Evolutionary conservation across 2,797 vertebrate genomes (phyloP), one percentile per base, ranked within the genome.

Genomic region (Thamnophis elegans): DNA sequence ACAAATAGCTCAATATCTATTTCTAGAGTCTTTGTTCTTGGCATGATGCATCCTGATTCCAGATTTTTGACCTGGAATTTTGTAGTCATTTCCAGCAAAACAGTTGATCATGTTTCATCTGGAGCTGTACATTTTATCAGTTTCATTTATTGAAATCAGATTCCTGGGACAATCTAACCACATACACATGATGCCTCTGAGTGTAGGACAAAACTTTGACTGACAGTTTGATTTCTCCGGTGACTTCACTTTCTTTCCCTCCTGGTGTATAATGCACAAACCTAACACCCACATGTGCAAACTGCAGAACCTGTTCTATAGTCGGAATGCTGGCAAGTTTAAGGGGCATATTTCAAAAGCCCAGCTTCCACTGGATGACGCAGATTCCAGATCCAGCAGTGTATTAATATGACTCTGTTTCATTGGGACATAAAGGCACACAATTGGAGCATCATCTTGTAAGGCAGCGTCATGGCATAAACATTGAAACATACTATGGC

Each of bases 71-170:
- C 95, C 92, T 93, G 91, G 82, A 60, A 47, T 94, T 94, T 89
- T 92, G 56, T 56, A 91, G 94, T 94, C 96, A 94, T 95, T 96
- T 96, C 96, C 95, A 95, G 94, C 94, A 94, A 87, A 91, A 32
- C 65, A 96, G 96, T 93, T 78, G 68, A 36, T 22, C 36, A 11
- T 93, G 92, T 94, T 95, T 94, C 86, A 1, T 0, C 90, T 90
- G 85, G 82, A 90, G 0, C 0, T 56, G 90, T 89, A 85, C 85
- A 90, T 86, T 73, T 89, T 68, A 42, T 42, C 82, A 16, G 36
- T 13, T 28, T 47, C 82, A 92, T 89, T 51, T 56, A 53, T 94
- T 86, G 95, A 88, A 89, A 85, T 22, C 68, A 68, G 93, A 90
- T 93, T 88, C 22, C 56, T 0, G 0, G 92, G 20, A 28, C 32